phyloP scores from a whole-genome alignment of 2,888 invertebrate species.

The Tricholauxania praeusta region DNA sequence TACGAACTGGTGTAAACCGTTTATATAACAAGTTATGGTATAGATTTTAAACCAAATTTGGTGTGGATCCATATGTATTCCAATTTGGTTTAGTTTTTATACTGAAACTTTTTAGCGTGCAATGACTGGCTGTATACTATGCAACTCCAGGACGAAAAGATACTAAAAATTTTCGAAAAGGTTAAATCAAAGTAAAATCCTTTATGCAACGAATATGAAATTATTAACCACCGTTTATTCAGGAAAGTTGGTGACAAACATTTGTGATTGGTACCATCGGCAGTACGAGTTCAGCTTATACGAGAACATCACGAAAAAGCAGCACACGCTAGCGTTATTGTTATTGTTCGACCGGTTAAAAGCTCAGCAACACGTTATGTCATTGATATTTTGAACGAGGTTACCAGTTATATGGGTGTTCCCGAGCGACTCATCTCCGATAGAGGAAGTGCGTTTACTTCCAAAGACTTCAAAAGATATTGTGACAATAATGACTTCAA shows the following conservation, averaged over 20 bases:
- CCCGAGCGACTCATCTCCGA: constrained; percentile 52
- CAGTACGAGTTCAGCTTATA: constrained; percentile 26
- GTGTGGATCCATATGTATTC: no score
- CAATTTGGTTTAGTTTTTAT: no score
- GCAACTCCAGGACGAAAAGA: constrained; percentile 29
- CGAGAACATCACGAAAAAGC: constrained; percentile 21
- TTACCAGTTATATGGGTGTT: constrained; percentile 48
- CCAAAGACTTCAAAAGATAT: constrained; percentile 46
- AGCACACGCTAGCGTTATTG: constrained; percentile 7
- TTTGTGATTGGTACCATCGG: constrained; percentile 41
- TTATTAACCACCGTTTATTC: constrained; percentile 36
- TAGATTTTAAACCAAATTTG: no score
- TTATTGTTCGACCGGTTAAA: background rate
- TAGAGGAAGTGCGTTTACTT: constrained; percentile 50
- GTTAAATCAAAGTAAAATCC: constrained; percentile 18
- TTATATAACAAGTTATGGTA: no score
- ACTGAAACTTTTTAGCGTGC: no score
- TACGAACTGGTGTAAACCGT: no score
- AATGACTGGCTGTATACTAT: constrained; percentile 28
- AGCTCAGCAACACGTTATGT: constrained; percentile 5
- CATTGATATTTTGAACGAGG: no score
- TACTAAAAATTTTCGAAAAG: constrained; percentile 20
- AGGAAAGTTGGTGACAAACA: constrained; percentile 26
- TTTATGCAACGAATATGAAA: constrained; percentile 7
- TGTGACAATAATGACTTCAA: constrained; percentile 45